Conservation (phyloP, 2,888 invertebrate species). For the Pyrgus malvae region DNA sequence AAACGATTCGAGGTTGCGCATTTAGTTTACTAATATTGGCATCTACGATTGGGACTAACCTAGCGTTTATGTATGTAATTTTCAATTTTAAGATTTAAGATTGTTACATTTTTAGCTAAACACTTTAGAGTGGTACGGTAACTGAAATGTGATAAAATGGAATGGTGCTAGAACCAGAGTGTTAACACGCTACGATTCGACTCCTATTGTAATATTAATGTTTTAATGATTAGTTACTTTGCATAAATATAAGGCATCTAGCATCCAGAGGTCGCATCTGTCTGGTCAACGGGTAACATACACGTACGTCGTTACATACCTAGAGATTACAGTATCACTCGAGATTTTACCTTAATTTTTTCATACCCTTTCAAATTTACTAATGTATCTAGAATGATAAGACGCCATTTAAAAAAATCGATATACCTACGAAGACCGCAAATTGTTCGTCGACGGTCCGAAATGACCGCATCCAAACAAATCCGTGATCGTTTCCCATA, state of each 20-base stretch:
- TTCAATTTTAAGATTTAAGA: constrained; percentile 81
- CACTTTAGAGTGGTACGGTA: constrained; percentile 83
- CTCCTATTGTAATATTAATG: constrained; percentile 79
- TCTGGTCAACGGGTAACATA: constrained; percentile 59
- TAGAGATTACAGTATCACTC: constrained; percentile 81
- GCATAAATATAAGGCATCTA: constrained; percentile 77
- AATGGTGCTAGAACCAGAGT: constrained; percentile 83
- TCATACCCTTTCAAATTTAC: constrained; percentile 73
- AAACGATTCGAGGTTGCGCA: constrained; percentile 76
- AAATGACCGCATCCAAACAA: constrained; percentile 55
- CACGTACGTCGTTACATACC: constrained; percentile 56
- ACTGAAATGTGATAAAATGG: constrained; percentile 83
- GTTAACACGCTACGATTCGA: constrained; percentile 82
- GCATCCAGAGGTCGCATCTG: constrained; percentile 76
- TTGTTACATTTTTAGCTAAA: constrained; percentile 83
- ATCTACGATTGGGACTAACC: constrained; percentile 83
- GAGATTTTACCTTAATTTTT: constrained; percentile 70
- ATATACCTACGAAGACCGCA: constrained; percentile 67
- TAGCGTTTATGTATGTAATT: constrained; percentile 80
- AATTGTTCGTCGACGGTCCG: constrained; percentile 52
- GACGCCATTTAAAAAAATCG: constrained; percentile 66
- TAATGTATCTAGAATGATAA: constrained; percentile 71
- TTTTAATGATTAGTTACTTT: constrained; percentile 77
- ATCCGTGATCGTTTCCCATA: constrained; percentile 61
- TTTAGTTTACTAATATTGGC: constrained; percentile 81